Percentiles rank a stretch among this genome's conserved stretches.
Evolutionary conservation across 1,140 invertebrate genomes (phyloP).

Genomic region (Cherax destructor): DNA sequence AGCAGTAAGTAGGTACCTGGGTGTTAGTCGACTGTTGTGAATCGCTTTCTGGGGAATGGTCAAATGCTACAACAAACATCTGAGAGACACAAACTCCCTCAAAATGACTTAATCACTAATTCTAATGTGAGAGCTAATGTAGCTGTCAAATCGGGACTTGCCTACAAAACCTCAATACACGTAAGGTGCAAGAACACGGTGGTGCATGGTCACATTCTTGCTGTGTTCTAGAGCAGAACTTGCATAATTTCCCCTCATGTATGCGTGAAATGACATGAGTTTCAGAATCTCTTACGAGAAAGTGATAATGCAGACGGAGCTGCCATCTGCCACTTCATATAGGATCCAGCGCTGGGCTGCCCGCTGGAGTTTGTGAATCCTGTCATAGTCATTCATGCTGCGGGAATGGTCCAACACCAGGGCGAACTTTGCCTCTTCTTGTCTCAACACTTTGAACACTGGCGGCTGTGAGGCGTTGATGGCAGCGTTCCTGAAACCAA

Average conservation of each 20-base stretch:
- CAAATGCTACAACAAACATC: too few relatives aligned
- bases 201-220: neutral
- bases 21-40: too few relatives aligned
- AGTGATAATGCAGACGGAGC: slow-evolving; percentile 21
- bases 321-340: slow-evolving; percentile 29
- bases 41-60: too few relatives aligned
- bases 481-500: neutral
- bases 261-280: neutral
- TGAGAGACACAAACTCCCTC: too few relatives aligned
- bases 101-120: too few relatives aligned
- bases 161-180: too few relatives aligned
- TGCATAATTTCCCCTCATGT: neutral
- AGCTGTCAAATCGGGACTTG: too few relatives aligned
- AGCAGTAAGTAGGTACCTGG: too few relatives aligned
- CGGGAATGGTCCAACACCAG: slow-evolving; percentile 40
- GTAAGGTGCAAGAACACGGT: too few relatives aligned
- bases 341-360: slow-evolving; percentile 24
- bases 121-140: too few relatives aligned
- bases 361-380: neutral
- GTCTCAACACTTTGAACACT: neutral
- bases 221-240: neutral
- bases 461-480: neutral
- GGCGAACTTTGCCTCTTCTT: slow-evolving; percentile 28
- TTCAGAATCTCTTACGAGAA: slow-evolving; percentile 8
- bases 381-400: slow-evolving; percentile 16